Evolutionary conservation across 1,140 invertebrate genomes (phyloP), one percentile per base, ranked within the genome.

Genomic region (Heliconius hewitsoni): DNA sequence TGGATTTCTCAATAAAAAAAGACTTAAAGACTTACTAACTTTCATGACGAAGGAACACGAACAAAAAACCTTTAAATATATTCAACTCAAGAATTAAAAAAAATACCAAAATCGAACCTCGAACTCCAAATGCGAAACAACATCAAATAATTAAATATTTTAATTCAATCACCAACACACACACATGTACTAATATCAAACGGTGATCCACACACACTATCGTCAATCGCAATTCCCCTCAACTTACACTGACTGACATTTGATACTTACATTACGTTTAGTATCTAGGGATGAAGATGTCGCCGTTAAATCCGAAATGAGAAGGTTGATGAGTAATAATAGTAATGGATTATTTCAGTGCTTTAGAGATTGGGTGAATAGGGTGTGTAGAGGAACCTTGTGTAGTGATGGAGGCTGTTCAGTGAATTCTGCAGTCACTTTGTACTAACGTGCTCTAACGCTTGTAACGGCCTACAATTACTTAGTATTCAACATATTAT

Each of bases 261-360:
- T 88, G 89, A 91, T 91, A 90, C 84, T 73, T 81, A 76, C 86
- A 86, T 87, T 84, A 87, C 82, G 82, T 71, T 73, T 84, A 87
- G 87, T 85, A 86, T 84, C 84, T 82, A 81, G 85, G 87, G 87
- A 86, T 86, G 83, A 82, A 84, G 81, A 89, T 89, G 86, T 87
- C 90, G 86, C 88, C 86, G 84, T 91, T 90, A 91, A 90, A 89
- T 89, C 90, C 90, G 86, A 90, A 90, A 90, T 85, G 87, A 86
- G 85, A 84, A 84, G 85, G 85, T 87, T 90, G 89, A 90, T 89
- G 89, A 88, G 87, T 87, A 91, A 90, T 90, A 89, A 89, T 90
- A 90, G 85, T 86, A 88, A 88, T 89, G 90, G 88, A 88, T 89
- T 90, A 91, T 89, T 87, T 86, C 83, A 86, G 81, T 83, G 84